Evolutionary conservation across 2,888 invertebrate species (phyloP).

Genomic region (Lypha dubia): DNA sequence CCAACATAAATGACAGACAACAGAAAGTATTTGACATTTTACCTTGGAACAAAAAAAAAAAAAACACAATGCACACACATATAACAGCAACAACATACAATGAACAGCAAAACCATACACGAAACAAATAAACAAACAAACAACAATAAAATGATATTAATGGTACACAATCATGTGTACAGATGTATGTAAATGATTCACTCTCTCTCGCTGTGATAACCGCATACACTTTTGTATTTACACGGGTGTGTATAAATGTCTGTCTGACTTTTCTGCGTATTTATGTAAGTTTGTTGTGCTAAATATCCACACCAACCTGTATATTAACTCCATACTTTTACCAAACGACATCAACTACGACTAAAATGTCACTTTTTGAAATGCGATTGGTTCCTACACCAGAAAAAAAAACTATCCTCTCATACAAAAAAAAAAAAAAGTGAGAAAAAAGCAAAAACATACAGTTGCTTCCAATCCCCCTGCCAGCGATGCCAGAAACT

Average conservation of each 20-base stretch:
- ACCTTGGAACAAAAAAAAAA: slow-evolving; percentile 77
- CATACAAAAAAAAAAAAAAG: slow-evolving; percentile 42
- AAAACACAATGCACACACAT: slow-evolving; percentile 34
- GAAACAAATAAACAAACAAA: slow-evolving; percentile 70
- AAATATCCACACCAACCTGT: slow-evolving; percentile 20
- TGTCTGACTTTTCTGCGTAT: background rate
- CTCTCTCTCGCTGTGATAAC: slow-evolving; percentile 25
- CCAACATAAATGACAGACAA: slow-evolving; percentile 77
- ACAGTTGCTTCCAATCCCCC: slow-evolving; percentile 39
- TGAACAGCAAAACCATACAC: slow-evolving; percentile 5
- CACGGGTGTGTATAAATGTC: background rate
- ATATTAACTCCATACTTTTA: slow-evolving; percentile 53
- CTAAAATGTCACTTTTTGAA: slow-evolving; percentile 82
- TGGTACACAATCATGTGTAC: background rate
- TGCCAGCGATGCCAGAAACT: background rate
- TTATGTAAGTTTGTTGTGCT: slow-evolving; percentile 8
- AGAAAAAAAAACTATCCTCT: slow-evolving; percentile 54
- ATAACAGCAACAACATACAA: background rate
- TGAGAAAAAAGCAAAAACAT: slow-evolving; percentile 11
- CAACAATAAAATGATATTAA: slow-evolving; percentile 70
- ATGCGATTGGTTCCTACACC: slow-evolving; percentile 80
- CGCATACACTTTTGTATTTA: background rate
- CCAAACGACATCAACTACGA: slow-evolving; percentile 73
- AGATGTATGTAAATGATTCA: background rate
- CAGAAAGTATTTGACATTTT: slow-evolving; percentile 82